Base-by-base conservation (phyloP, 2,797 vertebrate genomes). In the Chiloscyllium punctatum region DNA sequence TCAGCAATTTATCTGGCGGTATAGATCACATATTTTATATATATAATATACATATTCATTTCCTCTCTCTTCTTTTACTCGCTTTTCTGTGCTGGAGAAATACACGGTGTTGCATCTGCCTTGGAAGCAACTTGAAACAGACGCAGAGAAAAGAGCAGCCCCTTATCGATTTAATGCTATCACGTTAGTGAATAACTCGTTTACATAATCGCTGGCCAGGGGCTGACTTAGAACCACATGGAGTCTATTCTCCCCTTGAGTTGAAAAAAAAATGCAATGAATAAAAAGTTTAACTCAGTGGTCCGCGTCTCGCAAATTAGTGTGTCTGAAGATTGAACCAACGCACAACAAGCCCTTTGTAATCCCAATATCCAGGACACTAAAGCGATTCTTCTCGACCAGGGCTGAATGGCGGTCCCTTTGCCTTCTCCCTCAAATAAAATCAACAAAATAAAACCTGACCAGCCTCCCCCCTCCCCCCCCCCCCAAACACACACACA, bases 161-260 rank as follows among this genome's bases (percentile, higher is more conserved):
- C 42, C 96, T 96, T 96, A 96, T 96, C 97, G 97, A 97, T 98
- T 98, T 97, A 97, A 97, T 97, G 97, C 98, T 57, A 96, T 96
- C 96, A 96, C 96, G 97, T 97, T 96, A 96, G 96, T 98, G 97
- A 98, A 98, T 98, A 96, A 97, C 97, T 98, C 97, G 97, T 98
- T 97, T 98, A 97, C 98, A 98, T 98, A 98, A 98, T 98, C 98
- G 97, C 97, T 96, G 97, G 97, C 97, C 97, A 96, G 97, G 95
- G 97, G 97, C 97, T 97, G 97, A 97, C 97, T 97, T 97, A 97
- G 96, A 97, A 97, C 97, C 97, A 97, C 97, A 97, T 97, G 97
- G 97, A 98, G 97, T 97, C 97, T 97, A 97, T 97, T 97, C 97
- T 97, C 97, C 97, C 96, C 97, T 97, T 97, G 96, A 97, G 96